phyloP scores from a whole-genome alignment of 2,797 vertebrate species.

The Danio tinwini region DNA sequence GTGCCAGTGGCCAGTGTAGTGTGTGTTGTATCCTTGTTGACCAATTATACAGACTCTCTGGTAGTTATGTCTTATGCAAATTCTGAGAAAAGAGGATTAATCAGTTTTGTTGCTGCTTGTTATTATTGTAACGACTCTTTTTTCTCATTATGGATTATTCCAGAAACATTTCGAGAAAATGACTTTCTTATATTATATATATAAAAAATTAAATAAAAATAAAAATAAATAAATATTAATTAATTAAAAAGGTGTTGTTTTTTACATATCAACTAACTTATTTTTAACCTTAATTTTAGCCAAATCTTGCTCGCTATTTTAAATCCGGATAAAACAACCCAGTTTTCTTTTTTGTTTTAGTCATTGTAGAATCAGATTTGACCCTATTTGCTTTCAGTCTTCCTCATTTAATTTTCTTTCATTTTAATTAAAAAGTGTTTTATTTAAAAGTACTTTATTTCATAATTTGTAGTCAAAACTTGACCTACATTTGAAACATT shows the following conservation, averaged over 20 bases:
- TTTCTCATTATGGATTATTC: slow-evolving; percentile 14
- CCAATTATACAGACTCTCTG: not conserved
- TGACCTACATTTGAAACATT: not conserved
- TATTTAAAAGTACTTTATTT: not conserved
- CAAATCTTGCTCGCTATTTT: no score
- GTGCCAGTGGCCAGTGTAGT: slow-evolving; percentile 1
- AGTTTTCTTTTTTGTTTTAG: not conserved
- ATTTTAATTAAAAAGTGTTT: not conserved
- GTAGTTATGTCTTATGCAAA: slow-evolving; percentile 31
- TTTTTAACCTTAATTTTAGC: no score
- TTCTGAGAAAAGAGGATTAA: slow-evolving; percentile 44
- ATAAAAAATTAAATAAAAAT: no score
- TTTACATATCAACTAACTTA: no score
- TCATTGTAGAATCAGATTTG: not conserved
- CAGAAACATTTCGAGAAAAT: not conserved
- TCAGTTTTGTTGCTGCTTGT: not conserved
- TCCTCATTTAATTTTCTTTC: not conserved
- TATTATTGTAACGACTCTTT: not conserved
- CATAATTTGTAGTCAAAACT: not conserved
- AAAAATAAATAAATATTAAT: no score
- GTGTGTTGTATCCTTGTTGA: slow-evolving; percentile 7
- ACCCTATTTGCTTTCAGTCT: not conserved
- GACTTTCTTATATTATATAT: no score
- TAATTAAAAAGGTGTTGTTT: no score
- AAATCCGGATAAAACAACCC: no score